phyloP scores from a whole-genome alignment of 1,140 invertebrate species.

The Bilobella aurantiaca region DNA sequence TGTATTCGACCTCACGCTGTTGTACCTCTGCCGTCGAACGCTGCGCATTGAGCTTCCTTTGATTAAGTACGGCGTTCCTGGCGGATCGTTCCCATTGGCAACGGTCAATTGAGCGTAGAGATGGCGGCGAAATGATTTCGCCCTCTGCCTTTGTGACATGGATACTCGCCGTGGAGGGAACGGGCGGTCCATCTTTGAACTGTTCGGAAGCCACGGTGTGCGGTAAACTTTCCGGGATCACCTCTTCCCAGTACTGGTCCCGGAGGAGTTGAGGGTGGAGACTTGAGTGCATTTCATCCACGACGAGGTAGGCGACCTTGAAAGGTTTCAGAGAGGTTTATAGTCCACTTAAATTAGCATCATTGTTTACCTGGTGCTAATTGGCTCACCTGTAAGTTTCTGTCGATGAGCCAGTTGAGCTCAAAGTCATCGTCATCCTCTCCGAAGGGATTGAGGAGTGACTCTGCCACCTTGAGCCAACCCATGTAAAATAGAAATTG shows the following conservation, averaged over 20 bases:
- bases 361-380: background rate
- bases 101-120: background rate
- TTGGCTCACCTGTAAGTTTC: slow-evolving; percentile 28
- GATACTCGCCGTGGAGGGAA: slow-evolving; percentile 72
- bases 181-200: slow-evolving; percentile 64
- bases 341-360: background rate
- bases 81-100: background rate
- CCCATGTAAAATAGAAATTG: slow-evolving; percentile 47
- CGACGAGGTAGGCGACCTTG: slow-evolving; percentile 74
- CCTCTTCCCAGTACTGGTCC: slow-evolving; percentile 82
- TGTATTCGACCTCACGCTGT: background rate
- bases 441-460: slow-evolving; percentile 44
- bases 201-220: slow-evolving; percentile 69
- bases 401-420: slow-evolving; percentile 35
- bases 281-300: slow-evolving; percentile 87
- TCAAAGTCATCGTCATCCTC: slow-evolving; percentile 50
- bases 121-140: slow-evolving; percentile 23
- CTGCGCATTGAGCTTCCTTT: background rate
- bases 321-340: too few relatives aligned
- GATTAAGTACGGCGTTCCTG: background rate
- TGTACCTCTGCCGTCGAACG: background rate
- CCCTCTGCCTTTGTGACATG: slow-evolving; percentile 51
- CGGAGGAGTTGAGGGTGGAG: slow-evolving; percentile 66
- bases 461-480: slow-evolving; percentile 42
- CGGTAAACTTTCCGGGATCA: slow-evolving; percentile 69